These are phyloP conservation scores for Zaprionus ornatus DNA, from an alignment of 1,140 invertebrate species.

Conservation along the genomic window DNA sequence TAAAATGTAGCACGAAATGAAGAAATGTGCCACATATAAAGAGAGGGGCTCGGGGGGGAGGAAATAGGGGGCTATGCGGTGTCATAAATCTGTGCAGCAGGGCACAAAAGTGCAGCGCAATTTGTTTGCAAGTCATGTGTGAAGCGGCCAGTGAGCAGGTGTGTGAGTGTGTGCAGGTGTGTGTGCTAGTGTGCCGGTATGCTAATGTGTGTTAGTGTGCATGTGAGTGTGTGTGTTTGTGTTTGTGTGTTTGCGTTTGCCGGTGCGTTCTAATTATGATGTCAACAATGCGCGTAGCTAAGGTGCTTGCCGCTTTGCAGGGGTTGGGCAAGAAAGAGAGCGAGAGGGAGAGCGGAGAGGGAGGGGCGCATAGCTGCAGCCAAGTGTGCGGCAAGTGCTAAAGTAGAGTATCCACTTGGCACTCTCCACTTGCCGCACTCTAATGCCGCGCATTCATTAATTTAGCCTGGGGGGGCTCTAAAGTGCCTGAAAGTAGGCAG, in stretches of 20 bases:
- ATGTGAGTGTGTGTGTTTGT: slow-evolving; percentile 5
- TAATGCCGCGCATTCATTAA: slow-evolving; percentile 25
- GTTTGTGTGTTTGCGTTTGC: slow-evolving; percentile 9
- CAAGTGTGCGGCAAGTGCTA: slow-evolving; percentile 38
- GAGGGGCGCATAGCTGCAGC: background rate
- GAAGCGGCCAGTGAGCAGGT: slow-evolving; percentile 16
- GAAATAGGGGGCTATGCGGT: slow-evolving; percentile 64
- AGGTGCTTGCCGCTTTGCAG: background rate
- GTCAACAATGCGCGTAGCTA: slow-evolving; percentile 49
- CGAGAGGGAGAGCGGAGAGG: background rate
- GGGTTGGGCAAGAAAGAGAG: background rate
- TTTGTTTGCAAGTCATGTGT: slow-evolving; percentile 70
- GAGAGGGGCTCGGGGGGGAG: background rate
- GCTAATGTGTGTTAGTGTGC: slow-evolving; percentile 11
- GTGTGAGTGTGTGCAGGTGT: slow-evolving; percentile 24
- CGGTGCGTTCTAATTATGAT: slow-evolving; percentile 53
- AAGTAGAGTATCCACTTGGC: slow-evolving; percentile 46
- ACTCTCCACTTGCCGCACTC: slow-evolving; percentile 29
- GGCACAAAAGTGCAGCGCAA: slow-evolving; percentile 67
- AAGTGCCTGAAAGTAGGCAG: slow-evolving; percentile 53
- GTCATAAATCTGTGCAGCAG: slow-evolving; percentile 73
- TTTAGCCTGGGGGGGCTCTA: background rate
- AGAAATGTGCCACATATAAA: slow-evolving; percentile 69
- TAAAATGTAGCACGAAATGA: slow-evolving; percentile 79
- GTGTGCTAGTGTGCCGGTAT: slow-evolving; percentile 24